Conservation (phyloP, 2,888 invertebrate genomes). For the Globia sparganii region DNA sequence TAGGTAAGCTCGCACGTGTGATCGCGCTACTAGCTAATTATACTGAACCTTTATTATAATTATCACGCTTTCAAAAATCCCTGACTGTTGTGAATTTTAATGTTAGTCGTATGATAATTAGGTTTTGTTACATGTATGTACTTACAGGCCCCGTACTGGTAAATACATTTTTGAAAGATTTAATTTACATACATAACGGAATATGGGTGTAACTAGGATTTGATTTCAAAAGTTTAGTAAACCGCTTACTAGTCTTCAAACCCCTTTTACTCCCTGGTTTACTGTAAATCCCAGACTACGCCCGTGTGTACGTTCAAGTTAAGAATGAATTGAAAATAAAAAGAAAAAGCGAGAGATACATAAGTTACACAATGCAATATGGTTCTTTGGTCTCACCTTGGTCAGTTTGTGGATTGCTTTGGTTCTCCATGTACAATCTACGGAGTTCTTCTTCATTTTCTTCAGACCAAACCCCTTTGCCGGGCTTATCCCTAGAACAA, state of each 20-base stretch:
- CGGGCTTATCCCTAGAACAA: constrained; percentile 79
- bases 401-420: constrained; percentile 92
- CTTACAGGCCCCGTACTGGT: too few relatives aligned
- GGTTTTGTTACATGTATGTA: not conserved
- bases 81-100: constrained; percentile 50
- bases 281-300: not conserved
- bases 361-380: not conserved
- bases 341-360: not conserved
- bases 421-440: constrained; percentile 95
- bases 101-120: constrained; percentile 24
- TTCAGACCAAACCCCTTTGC: constrained; percentile 94
- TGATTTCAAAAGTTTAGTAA: constrained; percentile 17
- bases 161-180: not conserved
- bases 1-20: constrained; percentile 51
- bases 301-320: not conserved
- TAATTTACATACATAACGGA: not conserved
- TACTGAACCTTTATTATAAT: constrained; percentile 63
- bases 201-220: not conserved
- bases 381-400: constrained; percentile 89
- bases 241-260: not conserved
- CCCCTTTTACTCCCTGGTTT: not conserved
- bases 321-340: not conserved
- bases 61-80: constrained; percentile 60
- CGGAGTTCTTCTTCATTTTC: constrained; percentile 96
- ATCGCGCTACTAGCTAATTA: constrained; percentile 53